phyloP scores from a whole-genome alignment of 1,140 invertebrate genomes.

The Caenorhabditis brenneri region DNA sequence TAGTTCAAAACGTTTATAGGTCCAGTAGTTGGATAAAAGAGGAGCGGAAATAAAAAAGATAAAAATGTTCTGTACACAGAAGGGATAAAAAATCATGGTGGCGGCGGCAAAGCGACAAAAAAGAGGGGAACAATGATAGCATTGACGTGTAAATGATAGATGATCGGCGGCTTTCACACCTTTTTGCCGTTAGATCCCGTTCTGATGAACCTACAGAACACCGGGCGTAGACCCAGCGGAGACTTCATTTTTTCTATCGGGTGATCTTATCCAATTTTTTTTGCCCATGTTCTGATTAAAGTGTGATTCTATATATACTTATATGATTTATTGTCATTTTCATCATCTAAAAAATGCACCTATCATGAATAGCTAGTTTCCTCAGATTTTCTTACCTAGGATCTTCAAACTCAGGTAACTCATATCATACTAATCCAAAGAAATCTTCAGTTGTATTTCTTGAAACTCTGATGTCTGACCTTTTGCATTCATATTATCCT shows the following conservation, averaged over 20 bases:
- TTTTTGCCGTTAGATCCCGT: slow-evolving; percentile 25
- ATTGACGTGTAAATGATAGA: slow-evolving; percentile 18
- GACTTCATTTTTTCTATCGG: slow-evolving; percentile 25
- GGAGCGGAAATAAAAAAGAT: background rate
- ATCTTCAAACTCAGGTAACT: too few relatives aligned
- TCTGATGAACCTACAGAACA: slow-evolving; percentile 40
- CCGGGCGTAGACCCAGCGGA: background rate
- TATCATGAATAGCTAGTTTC: too few relatives aligned
- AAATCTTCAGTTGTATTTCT: too few relatives aligned
- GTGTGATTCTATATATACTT: background rate
- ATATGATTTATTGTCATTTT: background rate
- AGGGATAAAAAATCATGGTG: background rate
- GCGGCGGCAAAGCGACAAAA: background rate
- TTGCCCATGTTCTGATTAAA: background rate
- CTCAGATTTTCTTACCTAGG: too few relatives aligned
- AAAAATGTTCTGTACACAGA: background rate
- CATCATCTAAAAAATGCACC: too few relatives aligned
- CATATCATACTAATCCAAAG: too few relatives aligned
- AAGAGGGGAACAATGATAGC: background rate
- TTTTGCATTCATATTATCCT: background rate
- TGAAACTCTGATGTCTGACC: too few relatives aligned
- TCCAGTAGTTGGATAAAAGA: background rate
- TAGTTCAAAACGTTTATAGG: slow-evolving; percentile 31
- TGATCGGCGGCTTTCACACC: slow-evolving; percentile 33
- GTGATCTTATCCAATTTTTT: slow-evolving; percentile 26